Evolutionary conservation across 2,888 invertebrate species (phyloP).

Genomic region (Dryobota labecula): DNA sequence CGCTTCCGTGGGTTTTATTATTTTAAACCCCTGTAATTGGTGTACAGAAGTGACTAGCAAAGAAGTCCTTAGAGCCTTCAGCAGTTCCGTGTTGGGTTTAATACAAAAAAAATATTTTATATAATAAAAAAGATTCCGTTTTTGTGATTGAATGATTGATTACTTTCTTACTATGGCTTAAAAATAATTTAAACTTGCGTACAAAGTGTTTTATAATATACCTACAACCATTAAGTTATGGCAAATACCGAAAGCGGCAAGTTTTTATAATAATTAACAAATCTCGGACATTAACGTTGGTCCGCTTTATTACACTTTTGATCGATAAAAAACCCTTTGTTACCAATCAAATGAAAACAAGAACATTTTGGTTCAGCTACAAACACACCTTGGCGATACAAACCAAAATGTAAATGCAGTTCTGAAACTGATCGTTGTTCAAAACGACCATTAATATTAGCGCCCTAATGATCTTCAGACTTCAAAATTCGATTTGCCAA

Average conservation of each 20-base stretch:
- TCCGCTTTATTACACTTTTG: slow-evolving; percentile 37
- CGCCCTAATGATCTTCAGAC: slow-evolving; percentile 56
- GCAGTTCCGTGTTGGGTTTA: background rate
- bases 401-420: slow-evolving; percentile 52
- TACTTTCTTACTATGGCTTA: background rate
- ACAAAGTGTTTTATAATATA: background rate
- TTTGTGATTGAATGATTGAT: too few relatives aligned
- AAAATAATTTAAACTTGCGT: background rate
- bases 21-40: background rate
- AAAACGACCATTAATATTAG: slow-evolving; percentile 61
- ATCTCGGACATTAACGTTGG: slow-evolving; percentile 8
- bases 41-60: background rate
- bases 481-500: slow-evolving; percentile 58
- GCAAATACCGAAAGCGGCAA: background rate
- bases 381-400: slow-evolving; percentile 59
- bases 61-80: background rate
- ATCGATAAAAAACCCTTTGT: slow-evolving; percentile 61
- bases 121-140: too few relatives aligned
- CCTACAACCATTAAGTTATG: background rate
- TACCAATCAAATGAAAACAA: slow-evolving; percentile 66
- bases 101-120: background rate
- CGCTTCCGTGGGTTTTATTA: too few relatives aligned
- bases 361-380: slow-evolving; percentile 62
- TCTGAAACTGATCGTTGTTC: slow-evolving; percentile 42
- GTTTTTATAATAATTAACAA: background rate